A percentile compares a stretch with the other conserved stretches of the same genome.
phyloP scores from a whole-genome alignment of 1,140 invertebrate genomes.

The Hermatobates lingyangjiaoensis region DNA sequence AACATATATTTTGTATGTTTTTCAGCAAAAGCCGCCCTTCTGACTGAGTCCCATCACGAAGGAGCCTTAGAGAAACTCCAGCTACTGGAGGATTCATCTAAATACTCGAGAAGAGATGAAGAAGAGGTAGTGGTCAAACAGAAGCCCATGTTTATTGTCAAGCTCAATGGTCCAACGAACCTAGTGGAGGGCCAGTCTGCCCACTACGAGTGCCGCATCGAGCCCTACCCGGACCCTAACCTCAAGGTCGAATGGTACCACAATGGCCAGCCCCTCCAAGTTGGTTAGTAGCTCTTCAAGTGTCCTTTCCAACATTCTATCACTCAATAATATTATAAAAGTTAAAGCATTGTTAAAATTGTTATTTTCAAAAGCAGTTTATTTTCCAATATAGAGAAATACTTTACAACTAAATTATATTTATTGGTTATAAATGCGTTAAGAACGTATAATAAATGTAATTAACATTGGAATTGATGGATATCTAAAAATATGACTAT shows the following conservation, averaged over 20 bases:
- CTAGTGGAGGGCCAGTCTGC: constrained; percentile 73
- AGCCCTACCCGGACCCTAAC: constrained; percentile 84
- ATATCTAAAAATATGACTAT: constrained; percentile 17
- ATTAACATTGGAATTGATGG: too few relatives aligned
- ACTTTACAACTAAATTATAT: too few relatives aligned
- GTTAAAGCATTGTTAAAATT: not conserved
- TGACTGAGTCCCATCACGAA: constrained; percentile 79
- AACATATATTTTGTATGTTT: constrained; percentile 9
- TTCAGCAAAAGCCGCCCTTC: constrained; percentile 59
- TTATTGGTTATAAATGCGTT: too few relatives aligned
- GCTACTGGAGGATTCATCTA: constrained; percentile 61
- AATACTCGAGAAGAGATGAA: constrained; percentile 59
- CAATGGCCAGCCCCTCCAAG: constrained; percentile 77
- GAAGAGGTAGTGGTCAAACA: constrained; percentile 61
- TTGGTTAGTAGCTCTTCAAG: constrained; percentile 24
- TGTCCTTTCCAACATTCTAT: not conserved
- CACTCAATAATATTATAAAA: not conserved
- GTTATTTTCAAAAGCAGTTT: too few relatives aligned
- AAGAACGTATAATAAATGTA: too few relatives aligned
- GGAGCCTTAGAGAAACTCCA: constrained; percentile 70
- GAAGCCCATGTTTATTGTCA: constrained; percentile 66
- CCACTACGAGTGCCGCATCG: constrained; percentile 89
- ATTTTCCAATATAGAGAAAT: too few relatives aligned
- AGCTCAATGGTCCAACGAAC: constrained; percentile 61
- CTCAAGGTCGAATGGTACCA: constrained; percentile 89